These are phyloP conservation scores for Patiria miniata DNA, from an alignment of 35 echinoderm and acorn worm genomes.

Conservation along the genomic window DNA sequence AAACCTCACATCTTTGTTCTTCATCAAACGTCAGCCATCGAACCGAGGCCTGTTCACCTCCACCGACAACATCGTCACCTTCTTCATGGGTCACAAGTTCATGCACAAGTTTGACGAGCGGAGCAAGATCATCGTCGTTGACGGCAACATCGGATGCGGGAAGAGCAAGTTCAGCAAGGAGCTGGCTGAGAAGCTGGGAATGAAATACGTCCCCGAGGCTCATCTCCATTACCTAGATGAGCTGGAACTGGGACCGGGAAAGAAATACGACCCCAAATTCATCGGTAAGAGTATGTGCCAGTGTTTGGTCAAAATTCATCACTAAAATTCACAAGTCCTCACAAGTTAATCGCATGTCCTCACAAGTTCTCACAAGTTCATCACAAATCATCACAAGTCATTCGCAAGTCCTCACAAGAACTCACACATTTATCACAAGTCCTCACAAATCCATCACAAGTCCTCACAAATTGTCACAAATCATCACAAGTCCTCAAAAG, in stretches of 20 bases:
- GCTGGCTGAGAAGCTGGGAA: slow-evolving; percentile 80
- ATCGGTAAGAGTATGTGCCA: slow-evolving; percentile 47
- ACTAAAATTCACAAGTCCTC: neutral
- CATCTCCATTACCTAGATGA: slow-evolving; percentile 80
- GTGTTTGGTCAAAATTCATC: neutral
- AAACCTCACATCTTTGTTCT: too few relatives aligned
- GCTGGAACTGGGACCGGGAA: slow-evolving; percentile 60
- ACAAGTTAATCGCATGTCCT: too few relatives aligned
- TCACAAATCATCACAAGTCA: too few relatives aligned
- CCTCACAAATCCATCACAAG: too few relatives aligned
- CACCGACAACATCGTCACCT: slow-evolving; percentile 49
- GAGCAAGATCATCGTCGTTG: slow-evolving; percentile 92
- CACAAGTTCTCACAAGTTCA: too few relatives aligned
- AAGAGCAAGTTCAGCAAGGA: slow-evolving; percentile 74
- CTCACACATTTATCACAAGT: too few relatives aligned
- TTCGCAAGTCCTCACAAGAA: too few relatives aligned
- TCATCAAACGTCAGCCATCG: slow-evolving; percentile 25
- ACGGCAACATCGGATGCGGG: slow-evolving; percentile 89
- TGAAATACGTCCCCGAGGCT: slow-evolving; percentile 86
- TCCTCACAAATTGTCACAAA: too few relatives aligned
- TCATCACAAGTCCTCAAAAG: too few relatives aligned
- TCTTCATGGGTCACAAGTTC: slow-evolving; percentile 73
- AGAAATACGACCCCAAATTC: slow-evolving; percentile 81
- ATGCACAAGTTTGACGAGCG: slow-evolving; percentile 80
- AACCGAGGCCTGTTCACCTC: neutral